Conservation (phyloP, 2,113 vertebrate species). For the Pollimyrus isidori region DNA sequence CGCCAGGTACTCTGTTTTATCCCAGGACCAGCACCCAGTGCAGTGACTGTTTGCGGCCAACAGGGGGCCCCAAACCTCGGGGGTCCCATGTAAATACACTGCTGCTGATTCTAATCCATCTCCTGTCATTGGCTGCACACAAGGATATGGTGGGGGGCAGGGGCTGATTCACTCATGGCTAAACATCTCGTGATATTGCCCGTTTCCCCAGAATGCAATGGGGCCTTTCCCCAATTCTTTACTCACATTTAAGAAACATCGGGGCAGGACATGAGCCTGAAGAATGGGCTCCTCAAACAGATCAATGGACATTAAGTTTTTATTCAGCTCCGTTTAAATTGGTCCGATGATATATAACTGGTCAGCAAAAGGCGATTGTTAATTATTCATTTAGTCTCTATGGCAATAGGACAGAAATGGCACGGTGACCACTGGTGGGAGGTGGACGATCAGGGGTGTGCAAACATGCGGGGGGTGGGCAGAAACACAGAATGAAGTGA, state of each 20-base stretch:
- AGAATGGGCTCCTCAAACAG: not conserved
- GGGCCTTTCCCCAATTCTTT: not conserved
- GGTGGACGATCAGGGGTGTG: no score
- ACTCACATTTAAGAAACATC: not conserved
- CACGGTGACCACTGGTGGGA: not conserved
- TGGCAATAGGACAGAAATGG: not conserved
- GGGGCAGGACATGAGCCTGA: not conserved
- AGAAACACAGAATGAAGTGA: not conserved
- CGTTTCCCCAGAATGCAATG: not conserved
- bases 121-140: not conserved
- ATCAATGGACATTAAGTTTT: not conserved
- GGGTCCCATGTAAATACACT: not conserved
- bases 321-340: not conserved
- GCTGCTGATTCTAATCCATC: not conserved
- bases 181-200: not conserved
- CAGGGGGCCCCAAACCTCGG: not conserved
- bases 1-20: not conserved
- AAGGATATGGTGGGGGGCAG: not conserved
- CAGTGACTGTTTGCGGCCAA: not conserved
- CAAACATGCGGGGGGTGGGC: no score
- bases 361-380: not conserved
- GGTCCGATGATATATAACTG: not conserved
- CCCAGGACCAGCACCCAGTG: not conserved
- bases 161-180: not conserved
- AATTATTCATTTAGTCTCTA: slow-evolving; percentile 8